Conservation (phyloP, 2,797 vertebrate species). For the Sylvilagus floridanus region DNA sequence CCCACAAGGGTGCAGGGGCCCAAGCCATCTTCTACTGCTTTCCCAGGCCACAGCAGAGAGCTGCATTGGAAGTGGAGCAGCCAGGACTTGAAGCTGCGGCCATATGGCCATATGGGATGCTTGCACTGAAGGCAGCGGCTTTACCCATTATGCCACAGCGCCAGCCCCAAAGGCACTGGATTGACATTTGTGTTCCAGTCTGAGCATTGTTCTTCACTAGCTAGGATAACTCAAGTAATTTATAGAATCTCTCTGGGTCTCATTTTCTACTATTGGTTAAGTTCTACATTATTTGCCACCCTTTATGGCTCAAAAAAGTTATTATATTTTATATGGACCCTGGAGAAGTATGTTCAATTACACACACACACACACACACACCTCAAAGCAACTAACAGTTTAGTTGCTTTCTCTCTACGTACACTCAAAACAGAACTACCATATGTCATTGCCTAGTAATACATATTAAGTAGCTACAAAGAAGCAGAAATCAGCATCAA, state of each 20-base stretch:
- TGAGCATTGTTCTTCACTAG: neutral
- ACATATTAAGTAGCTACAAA: neutral
- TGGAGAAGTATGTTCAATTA: neutral
- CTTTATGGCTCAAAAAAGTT: neutral
- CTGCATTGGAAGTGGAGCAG: no score
- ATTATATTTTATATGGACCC: neutral
- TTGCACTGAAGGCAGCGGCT: no score
- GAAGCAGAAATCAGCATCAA: constrained; percentile 50
- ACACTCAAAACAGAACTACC: neutral
- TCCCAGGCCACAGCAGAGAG: no score
- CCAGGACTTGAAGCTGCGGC: no score
- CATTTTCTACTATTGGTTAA: neutral
- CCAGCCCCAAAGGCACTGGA: no score
- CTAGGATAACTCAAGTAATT: neutral
- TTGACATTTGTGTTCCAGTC: neutral
- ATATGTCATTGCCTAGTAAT: neutral
- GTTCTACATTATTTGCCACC: neutral
- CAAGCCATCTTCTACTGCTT: no score
- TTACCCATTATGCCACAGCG: no score
- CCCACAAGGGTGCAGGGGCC: no score
- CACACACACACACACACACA: neutral
- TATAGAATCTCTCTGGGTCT: constrained; percentile 12
- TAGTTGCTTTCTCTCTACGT: neutral
- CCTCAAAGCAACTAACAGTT: neutral
- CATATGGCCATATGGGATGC: no score